Evolutionary conservation across 2,113 vertebrate genomes (phyloP), one percentile per base, ranked within the genome.

Genomic region (Rutilus rutilus): DNA sequence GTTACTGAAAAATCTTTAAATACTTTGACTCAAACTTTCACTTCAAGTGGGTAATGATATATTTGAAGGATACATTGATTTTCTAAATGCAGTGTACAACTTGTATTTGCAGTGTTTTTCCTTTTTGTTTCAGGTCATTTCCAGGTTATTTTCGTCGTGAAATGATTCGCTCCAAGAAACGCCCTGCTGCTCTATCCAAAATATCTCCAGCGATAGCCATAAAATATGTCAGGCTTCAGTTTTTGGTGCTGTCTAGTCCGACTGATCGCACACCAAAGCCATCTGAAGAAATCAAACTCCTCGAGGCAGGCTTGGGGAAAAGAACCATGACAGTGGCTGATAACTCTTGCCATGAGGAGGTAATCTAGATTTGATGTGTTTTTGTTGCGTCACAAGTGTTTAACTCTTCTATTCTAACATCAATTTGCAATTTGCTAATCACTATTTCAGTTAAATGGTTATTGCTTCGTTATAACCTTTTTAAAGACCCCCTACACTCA

Each of bases 251-350:
- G 67, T 39, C 67, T 27, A 5, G 67, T 71, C 67, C 27, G 12
- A 71, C 67, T 71, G 67, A 71, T 27, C 67, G 67, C 67, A 71
- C 67, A 71, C 67, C 67, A 39, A 71, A 71, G 67, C 67, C 67
- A 27, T 71, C 67, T 33, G 67, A 71, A 39, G 67, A 71, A 71
- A 33, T 71, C 17, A 27, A 39, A 71, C 67, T 71, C 36, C 67
- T 71, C 19, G 67, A 71, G 67, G 67, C 67, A 71, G 67, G 67
- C 67, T 71, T 71, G 36, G 67, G 67, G 36, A 71, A 71, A 71
- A 71, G 67, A 71, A 71, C 67, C 36, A 39, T 71, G 14, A 33
- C 67, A 33, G 27, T 71, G 36, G 67, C 67, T 39, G 67, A 71
- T 27, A 39, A 71, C 36, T 5, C 67, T 71, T 14, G 36, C 67